Conservation (phyloP, 1,140 invertebrate species). For the Philotrypesis tridentata region DNA sequence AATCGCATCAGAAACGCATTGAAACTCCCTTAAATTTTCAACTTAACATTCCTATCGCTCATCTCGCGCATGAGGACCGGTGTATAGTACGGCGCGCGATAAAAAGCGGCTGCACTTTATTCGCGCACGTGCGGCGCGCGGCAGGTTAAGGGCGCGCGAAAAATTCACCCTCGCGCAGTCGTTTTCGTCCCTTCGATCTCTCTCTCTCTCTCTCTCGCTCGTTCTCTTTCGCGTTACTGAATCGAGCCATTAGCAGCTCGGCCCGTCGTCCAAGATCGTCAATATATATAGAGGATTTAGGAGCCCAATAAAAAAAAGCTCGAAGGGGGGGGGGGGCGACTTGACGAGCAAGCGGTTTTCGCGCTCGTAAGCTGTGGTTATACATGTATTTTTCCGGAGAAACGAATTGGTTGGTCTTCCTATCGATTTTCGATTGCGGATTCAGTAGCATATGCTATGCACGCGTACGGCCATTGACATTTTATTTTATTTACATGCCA, state of each 20-base stretch:
- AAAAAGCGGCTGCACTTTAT: background rate
- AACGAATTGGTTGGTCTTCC: background rate
- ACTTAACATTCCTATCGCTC: constrained; percentile 13
- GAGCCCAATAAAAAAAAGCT: background rate
- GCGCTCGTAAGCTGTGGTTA: background rate
- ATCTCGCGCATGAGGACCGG: background rate
- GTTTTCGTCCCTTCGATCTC: background rate
- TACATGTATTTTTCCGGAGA: background rate
- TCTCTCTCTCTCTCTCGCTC: background rate
- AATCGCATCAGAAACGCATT: background rate
- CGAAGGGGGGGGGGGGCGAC: background rate
- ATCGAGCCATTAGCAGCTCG: background rate
- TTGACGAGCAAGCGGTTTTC: background rate
- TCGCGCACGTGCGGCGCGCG: background rate
- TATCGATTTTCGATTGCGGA: background rate
- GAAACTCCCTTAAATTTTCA: background rate
- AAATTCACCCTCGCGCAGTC: background rate
- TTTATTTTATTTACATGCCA: too few species aligned
- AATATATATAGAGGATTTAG: background rate
- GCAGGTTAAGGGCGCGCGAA: background rate
- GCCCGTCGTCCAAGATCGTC: background rate
- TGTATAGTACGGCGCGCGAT: background rate
- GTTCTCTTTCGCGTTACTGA: background rate
- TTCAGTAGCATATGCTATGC: too few species aligned
- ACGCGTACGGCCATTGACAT: too few species aligned